Conservation (phyloP, 2,113 vertebrate genomes). For the Malurus alboscapulatus region DNA sequence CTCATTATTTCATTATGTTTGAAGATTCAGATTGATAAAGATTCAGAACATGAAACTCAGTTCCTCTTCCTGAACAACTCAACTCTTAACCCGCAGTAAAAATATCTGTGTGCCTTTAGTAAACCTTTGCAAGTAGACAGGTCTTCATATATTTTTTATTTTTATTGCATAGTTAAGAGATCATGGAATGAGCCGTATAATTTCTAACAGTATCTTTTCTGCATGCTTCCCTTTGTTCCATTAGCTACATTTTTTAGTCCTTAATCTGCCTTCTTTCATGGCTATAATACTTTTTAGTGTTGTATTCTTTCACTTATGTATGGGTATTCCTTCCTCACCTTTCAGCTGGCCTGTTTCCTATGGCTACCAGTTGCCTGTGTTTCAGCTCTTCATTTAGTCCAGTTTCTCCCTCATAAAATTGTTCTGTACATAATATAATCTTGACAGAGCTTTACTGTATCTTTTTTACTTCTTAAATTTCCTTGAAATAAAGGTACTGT, state of each 20-base stretch:
- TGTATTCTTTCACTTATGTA: fast-evolving
- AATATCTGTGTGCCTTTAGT: background rate
- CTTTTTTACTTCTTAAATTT: background rate
- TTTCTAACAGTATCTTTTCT: background rate
- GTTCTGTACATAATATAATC: background rate
- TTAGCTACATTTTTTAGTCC: background rate
- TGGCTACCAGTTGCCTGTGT: background rate
- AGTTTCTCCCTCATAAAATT: background rate
- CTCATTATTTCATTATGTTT: background rate
- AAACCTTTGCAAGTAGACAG: background rate
- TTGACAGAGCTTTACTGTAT: background rate
- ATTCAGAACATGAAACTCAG: background rate
- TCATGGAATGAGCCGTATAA: background rate
- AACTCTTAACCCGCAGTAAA: background rate
- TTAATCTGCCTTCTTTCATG: background rate
- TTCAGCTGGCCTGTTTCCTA: background rate
- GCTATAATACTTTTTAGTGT: background rate
- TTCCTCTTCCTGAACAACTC: background rate
- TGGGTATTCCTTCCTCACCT: background rate
- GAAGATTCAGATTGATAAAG: background rate
- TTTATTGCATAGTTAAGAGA: background rate
- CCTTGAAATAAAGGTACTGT: background rate
- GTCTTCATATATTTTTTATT: background rate
- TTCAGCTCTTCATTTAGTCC: background rate
- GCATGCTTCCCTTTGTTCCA: background rate